phyloP scores from a whole-genome alignment of 2,888 invertebrate genomes.

The Tipula unca region DNA sequence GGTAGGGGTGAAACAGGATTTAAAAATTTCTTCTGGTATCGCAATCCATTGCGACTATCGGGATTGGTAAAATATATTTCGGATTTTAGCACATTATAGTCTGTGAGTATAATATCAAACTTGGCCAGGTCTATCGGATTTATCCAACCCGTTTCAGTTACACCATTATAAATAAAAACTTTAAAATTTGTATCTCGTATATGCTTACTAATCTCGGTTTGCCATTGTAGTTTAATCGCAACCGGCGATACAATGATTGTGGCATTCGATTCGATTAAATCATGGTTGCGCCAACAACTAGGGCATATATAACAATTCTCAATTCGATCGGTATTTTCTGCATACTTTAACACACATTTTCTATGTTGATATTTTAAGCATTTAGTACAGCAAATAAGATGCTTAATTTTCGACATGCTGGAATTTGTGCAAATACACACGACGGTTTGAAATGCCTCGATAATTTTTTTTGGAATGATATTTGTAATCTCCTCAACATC shows the following conservation, averaged over 20 bases:
- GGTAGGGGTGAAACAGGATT: constrained; percentile 57
- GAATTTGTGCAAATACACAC: constrained; percentile 41
- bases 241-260: constrained; percentile 66
- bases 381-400: constrained; percentile 45
- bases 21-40: constrained; percentile 54
- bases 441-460: neutral
- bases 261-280: constrained; percentile 43
- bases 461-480: neutral
- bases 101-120: constrained; percentile 64
- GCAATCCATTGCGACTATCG: constrained; percentile 39
- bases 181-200: constrained; percentile 43
- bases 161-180: constrained; percentile 48
- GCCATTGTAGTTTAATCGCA: constrained; percentile 62
- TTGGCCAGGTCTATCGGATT: constrained; percentile 51
- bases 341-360: constrained; percentile 47
- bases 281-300: constrained; percentile 48
- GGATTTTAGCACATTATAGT: constrained; percentile 53
- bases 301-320: constrained; percentile 51
- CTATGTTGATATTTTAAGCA: constrained; percentile 57
- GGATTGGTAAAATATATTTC: constrained; percentile 54
- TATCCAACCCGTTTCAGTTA: constrained; percentile 36
- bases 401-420: constrained; percentile 27
- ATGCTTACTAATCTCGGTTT: constrained; percentile 58
- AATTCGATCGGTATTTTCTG: constrained; percentile 33
- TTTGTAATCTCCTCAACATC: neutral